A percentile compares a stretch with the other conserved stretches of the same genome.
Evolutionary conservation across 1,140 invertebrate species (phyloP).

Genomic region (Tetragnatha versicolor): DNA sequence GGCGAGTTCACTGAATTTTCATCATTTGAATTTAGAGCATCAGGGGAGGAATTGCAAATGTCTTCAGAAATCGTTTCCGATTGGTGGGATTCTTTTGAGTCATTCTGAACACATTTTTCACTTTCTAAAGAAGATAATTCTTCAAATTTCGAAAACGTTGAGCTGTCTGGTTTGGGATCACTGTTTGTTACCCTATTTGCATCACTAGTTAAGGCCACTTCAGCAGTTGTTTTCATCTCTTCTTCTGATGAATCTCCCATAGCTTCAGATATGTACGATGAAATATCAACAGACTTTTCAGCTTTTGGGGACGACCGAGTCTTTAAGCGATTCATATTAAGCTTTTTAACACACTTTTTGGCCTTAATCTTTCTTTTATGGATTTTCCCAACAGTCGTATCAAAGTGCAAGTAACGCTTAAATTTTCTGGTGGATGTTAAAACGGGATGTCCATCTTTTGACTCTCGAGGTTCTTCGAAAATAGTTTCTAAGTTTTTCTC

Average conservation of each 20-base stretch:
- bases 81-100: no score
- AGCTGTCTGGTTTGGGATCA: no score
- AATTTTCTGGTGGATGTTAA: conserved; percentile 37
- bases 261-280: conserved; percentile 7
- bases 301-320: conserved; percentile 21
- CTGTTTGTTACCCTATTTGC: background rate
- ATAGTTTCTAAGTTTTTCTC: conserved; percentile 51
- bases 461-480: conserved; percentile 38
- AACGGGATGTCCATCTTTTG: conserved; percentile 30
- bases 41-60: no score
- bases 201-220: background rate
- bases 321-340: background rate
- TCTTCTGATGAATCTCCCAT: conserved; percentile 27
- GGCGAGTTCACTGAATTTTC: no score
- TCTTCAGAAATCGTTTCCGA: no score
- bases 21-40: no score
- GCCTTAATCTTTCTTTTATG: conserved; percentile 30
- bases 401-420: conserved; percentile 30
- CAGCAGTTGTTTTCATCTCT: conserved; percentile 12
- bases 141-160: no score
- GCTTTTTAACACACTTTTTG: conserved; percentile 21
- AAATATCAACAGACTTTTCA: background rate
- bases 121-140: no score
- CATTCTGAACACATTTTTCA: no score
- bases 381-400: conserved; percentile 27